phyloP scores from a whole-genome alignment of 2,888 invertebrate species.

The Dynastes maya region DNA sequence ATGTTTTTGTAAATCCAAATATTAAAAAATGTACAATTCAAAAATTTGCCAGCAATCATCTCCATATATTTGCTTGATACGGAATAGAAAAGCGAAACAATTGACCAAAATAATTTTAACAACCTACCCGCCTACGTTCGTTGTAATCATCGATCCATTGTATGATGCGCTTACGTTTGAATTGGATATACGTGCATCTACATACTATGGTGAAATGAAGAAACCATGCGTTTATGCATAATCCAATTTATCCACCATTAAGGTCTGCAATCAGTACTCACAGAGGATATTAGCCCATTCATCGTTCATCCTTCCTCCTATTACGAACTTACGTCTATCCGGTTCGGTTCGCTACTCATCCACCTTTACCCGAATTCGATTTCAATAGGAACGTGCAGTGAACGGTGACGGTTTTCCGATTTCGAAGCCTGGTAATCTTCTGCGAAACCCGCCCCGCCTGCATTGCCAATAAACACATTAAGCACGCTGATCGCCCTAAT shows the following conservation, averaged over 20 bases:
- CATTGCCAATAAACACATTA: constrained; percentile 45
- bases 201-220: background rate
- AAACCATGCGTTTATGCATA: constrained; percentile 35
- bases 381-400: constrained; percentile 35
- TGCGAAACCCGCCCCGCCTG: constrained; percentile 27
- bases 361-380: constrained; percentile 42
- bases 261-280: constrained; percentile 30
- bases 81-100: too few relatives aligned
- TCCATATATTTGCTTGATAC: too few relatives aligned
- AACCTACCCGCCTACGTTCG: too few relatives aligned
- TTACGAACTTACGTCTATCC: constrained; percentile 42
- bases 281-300: constrained; percentile 45
- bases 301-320: constrained; percentile 25
- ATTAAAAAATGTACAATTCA: too few relatives aligned
- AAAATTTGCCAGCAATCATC: too few relatives aligned
- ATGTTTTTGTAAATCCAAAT: too few relatives aligned
- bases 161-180: too few relatives aligned
- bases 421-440: constrained; percentile 35
- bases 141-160: too few relatives aligned
- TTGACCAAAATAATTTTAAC: too few relatives aligned
- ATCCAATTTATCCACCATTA: constrained; percentile 44
- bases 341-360: constrained; percentile 44
- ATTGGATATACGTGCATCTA: too few relatives aligned
- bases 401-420: constrained; percentile 37
- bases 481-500: constrained; percentile 44